Conservation (phyloP, 2,888 invertebrate genomes). For the Archips crataeganus region DNA sequence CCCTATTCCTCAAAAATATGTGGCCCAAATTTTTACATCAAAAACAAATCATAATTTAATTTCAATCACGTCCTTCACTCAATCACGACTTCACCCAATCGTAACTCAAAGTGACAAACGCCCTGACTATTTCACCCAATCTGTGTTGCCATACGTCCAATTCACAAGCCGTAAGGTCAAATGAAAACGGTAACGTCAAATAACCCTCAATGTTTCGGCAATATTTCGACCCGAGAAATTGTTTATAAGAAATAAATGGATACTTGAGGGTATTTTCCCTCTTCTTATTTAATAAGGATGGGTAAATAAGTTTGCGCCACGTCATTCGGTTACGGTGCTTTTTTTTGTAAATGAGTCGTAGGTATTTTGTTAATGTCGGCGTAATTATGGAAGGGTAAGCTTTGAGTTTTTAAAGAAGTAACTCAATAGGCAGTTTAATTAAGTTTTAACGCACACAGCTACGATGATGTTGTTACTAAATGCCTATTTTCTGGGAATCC, state of each 20-base stretch:
- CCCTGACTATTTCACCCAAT: not conserved
- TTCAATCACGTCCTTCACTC: not conserved
- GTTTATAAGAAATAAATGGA: conserved; percentile 12
- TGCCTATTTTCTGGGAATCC: too few species aligned
- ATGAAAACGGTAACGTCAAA: not conserved
- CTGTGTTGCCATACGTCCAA: not conserved
- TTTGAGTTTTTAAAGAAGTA: not conserved
- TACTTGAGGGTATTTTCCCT: conserved; percentile 8
- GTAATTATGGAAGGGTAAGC: not conserved
- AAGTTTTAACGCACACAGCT: too few species aligned
- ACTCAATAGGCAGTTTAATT: not conserved
- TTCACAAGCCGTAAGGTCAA: not conserved
- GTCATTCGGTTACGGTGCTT: conserved; percentile 1
- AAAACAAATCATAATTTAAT: not conserved
- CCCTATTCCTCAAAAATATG: too few species aligned
- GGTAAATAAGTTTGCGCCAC: not conserved
- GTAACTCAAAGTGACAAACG: too few species aligned
- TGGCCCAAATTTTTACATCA: too few species aligned
- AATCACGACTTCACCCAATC: not conserved
- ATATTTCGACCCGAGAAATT: conserved; percentile 12
- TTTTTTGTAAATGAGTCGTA: not conserved
- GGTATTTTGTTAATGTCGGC: not conserved
- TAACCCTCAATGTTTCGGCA: not conserved
- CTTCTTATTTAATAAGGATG: conserved; percentile 17
- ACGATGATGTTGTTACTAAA: too few species aligned